Evolutionary conservation across 1,140 invertebrate genomes (phyloP).

Genomic region (Papilio machaon): DNA sequence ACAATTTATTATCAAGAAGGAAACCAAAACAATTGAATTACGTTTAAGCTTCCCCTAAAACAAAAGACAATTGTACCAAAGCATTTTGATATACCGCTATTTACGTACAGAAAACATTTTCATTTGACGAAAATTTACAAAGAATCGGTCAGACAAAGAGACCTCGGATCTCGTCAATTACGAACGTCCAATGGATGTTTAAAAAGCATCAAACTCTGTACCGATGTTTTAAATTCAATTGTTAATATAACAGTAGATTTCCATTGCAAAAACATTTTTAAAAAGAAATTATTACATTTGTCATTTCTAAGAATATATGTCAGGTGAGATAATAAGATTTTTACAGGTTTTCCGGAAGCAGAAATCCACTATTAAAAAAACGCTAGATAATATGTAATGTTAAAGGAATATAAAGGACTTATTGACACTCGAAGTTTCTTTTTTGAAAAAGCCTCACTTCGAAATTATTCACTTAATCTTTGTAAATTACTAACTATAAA

Average conservation of each 20-base stretch:
- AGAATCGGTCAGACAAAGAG: slow-evolving; percentile 19
- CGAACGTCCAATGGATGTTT: slow-evolving; percentile 25
- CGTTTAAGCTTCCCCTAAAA: slow-evolving; percentile 42
- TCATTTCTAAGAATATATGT: too few relatives aligned
- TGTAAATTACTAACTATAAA: too few relatives aligned
- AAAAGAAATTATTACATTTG: not conserved
- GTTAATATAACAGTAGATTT: not conserved
- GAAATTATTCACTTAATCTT: too few relatives aligned
- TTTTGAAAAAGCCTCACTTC: too few relatives aligned
- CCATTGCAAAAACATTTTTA: not conserved
- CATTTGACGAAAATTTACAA: slow-evolving; percentile 26
- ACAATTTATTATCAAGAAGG: slow-evolving; percentile 25
- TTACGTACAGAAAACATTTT: slow-evolving; percentile 30
- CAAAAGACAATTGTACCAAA: slow-evolving; percentile 40
- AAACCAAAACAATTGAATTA: slow-evolving; percentile 40
- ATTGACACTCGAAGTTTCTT: too few relatives aligned
- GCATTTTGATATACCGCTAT: slow-evolving; percentile 35
- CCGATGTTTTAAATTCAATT: slow-evolving; percentile 24
- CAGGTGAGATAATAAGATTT: too few relatives aligned
- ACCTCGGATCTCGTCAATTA: slow-evolving; percentile 19
- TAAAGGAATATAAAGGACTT: too few relatives aligned
- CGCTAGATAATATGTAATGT: too few relatives aligned
- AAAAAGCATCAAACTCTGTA: not conserved
- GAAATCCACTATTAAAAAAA: too few relatives aligned
- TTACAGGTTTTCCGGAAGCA: too few relatives aligned